These are phyloP conservation scores for Aromia moschata DNA, from an alignment of 2,888 invertebrate genomes.

Conservation along the genomic window DNA sequence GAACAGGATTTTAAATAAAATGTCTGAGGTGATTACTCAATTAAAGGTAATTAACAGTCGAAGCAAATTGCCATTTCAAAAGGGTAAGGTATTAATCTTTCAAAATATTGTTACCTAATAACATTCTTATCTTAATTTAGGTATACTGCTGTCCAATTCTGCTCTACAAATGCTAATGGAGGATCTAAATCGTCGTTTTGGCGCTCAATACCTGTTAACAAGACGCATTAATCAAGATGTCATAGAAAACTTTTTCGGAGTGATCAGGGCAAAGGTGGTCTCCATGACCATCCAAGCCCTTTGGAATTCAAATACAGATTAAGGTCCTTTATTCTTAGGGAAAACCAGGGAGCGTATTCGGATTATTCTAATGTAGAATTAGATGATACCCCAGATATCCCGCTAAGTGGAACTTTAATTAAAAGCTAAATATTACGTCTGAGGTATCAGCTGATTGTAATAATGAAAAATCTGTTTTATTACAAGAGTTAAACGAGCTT, in stretches of 20 bases:
- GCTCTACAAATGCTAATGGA: constrained; percentile 3
- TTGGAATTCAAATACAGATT: constrained; percentile 43
- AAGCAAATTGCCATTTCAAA: constrained; percentile 24
- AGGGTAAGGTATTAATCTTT: not conserved
- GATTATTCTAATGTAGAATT: constrained; percentile 25
- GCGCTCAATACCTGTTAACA: constrained; percentile 39
- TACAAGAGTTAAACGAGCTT: constrained; percentile 21
- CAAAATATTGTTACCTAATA: too few relatives aligned
- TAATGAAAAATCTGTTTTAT: too few relatives aligned
- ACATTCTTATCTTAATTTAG: too few relatives aligned
- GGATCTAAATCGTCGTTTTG: constrained; percentile 27
- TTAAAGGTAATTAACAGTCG: too few relatives aligned
- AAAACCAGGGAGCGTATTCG: constrained; percentile 32
- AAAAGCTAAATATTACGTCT: too few relatives aligned
- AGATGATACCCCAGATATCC: constrained; percentile 34
- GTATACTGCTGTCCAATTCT: constrained; percentile 14
- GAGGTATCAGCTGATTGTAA: too few relatives aligned
- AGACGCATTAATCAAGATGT: constrained; percentile 45
- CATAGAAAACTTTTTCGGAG: constrained; percentile 41
- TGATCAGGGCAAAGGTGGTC: constrained; percentile 34
- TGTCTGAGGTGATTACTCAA: too few relatives aligned
- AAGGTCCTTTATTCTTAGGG: constrained; percentile 40
- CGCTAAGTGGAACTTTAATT: too few relatives aligned
- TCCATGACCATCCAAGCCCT: constrained; percentile 42
- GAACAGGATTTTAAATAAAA: constrained; percentile 3